These are phyloP conservation scores for Formica selysi DNA, from an alignment of 1,140 invertebrate genomes.

Conservation along the genomic window DNA sequence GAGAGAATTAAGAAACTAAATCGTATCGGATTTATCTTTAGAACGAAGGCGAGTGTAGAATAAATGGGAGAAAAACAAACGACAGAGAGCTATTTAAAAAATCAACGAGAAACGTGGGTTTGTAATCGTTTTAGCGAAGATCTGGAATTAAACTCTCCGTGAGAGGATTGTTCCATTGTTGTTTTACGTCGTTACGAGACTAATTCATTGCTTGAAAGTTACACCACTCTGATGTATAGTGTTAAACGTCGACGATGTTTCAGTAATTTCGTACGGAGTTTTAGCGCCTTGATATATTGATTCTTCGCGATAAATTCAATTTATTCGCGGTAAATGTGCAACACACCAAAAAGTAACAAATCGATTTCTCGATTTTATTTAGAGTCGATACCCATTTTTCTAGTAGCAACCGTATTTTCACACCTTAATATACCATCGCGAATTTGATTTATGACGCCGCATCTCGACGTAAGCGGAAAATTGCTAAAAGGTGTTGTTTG, in stretches of 20 bases:
- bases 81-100: background rate
- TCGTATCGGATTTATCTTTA: background rate
- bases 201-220: background rate
- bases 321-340: too few relatives aligned
- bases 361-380: too few relatives aligned
- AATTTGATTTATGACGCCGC: too few relatives aligned
- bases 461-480: background rate
- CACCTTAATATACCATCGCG: too few relatives aligned
- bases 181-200: background rate
- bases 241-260: background rate
- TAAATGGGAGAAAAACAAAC: background rate
- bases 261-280: background rate
- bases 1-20: too few relatives aligned
- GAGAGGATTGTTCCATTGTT: background rate
- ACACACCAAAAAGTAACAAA: too few relatives aligned
- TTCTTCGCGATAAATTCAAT: background rate
- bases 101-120: background rate
- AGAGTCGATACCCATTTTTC: too few relatives aligned
- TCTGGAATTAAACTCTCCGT: background rate
- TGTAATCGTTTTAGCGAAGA: background rate
- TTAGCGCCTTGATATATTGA: background rate
- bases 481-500: background rate
- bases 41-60: background rate
- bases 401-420: too few relatives aligned
- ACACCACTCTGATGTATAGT: background rate